Evolutionary conservation across 2,113 vertebrate genomes (phyloP), one percentile per base, ranked within the genome.

Genomic region (Macquaria australasica): DNA sequence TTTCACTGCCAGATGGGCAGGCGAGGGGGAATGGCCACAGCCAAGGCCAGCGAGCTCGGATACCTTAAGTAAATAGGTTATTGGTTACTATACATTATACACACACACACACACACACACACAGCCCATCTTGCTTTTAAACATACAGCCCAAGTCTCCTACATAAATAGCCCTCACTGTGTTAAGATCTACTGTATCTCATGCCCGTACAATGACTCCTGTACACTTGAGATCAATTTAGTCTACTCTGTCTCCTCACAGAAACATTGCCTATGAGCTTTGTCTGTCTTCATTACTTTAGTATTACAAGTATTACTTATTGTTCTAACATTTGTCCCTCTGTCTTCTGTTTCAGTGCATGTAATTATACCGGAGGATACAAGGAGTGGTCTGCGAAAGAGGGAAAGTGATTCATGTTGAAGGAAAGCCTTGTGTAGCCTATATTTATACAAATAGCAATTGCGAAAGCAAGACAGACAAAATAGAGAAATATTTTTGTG

Each of bases 1-100:
- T 97, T 97, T 90, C 94, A 97, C 88, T 97, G 97, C 80, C 96
- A 96, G 50, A 55, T 95, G 53, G 96, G 97, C 71, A 89, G 16
- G 12, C 88, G 96, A 74, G 96, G 95, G 15, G 78, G 0, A n/a
- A 37, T 6, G 23, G 97, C 96, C 63, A 95, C 94, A 1, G 63
- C 87, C n/a, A 94, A 93, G 3, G 96, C 96, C 59, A 68, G 8
- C 3, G 3, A 80, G 20, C 92, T 96, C 1, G 97, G 97, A 66
- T 97, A 94, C 16, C 28, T 74, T 16, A 94, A 91, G 96, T 96
- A 93, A 83, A 88, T 81, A 66, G n/a, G 15, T 80, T 41, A 68
- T 43, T 77, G 5, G 31, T 71, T 59, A n/a, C 50, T 39, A 5
- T 63, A 18, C 18, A 72, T 82, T 31, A 48, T 31, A 58, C 39